Percentiles rank a stretch among this genome's conserved stretches.
phyloP scores from a whole-genome alignment of 2,888 invertebrate species.

The Macropis europaea region DNA sequence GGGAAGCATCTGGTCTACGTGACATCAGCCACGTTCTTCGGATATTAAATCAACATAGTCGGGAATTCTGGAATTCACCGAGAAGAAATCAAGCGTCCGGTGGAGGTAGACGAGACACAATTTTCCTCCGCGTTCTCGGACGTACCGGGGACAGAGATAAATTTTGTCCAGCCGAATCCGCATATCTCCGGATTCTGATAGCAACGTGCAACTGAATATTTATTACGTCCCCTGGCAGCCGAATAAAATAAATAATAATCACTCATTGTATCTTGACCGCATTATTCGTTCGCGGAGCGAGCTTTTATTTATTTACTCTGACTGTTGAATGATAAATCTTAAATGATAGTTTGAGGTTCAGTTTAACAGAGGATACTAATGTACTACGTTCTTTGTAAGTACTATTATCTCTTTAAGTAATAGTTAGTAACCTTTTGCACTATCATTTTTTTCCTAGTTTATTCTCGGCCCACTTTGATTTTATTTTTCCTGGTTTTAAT shows the following conservation, averaged over 20 bases:
- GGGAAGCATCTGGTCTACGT: slow-evolving; percentile 59
- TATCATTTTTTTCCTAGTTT: too few relatives aligned
- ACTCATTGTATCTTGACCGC: background rate
- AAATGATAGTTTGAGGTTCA: too few relatives aligned
- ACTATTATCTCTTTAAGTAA: too few relatives aligned
- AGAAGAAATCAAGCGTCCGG: slow-evolving; percentile 13
- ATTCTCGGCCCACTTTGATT: too few relatives aligned
- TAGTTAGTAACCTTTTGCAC: too few relatives aligned
- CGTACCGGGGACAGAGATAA: slow-evolving; percentile 19
- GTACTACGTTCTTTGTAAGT: too few relatives aligned
- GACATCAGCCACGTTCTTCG: slow-evolving; percentile 27
- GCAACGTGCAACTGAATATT: slow-evolving; percentile 1
- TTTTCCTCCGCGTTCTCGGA: slow-evolving; percentile 17
- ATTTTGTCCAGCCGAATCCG: slow-evolving; percentile 4
- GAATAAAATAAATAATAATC: slow-evolving; percentile 20
- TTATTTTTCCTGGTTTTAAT: too few relatives aligned
- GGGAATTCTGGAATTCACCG: background rate
- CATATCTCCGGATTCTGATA: background rate
- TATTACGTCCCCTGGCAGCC: background rate
- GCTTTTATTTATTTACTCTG: too few relatives aligned
- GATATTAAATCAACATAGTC: slow-evolving; percentile 51
- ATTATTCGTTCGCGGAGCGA: background rate
- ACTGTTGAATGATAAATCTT: too few relatives aligned
- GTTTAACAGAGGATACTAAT: too few relatives aligned
- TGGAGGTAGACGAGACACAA: background rate